phyloP scores from a whole-genome alignment of 2,113 vertebrate species.

The Asarcornis scutulata region DNA sequence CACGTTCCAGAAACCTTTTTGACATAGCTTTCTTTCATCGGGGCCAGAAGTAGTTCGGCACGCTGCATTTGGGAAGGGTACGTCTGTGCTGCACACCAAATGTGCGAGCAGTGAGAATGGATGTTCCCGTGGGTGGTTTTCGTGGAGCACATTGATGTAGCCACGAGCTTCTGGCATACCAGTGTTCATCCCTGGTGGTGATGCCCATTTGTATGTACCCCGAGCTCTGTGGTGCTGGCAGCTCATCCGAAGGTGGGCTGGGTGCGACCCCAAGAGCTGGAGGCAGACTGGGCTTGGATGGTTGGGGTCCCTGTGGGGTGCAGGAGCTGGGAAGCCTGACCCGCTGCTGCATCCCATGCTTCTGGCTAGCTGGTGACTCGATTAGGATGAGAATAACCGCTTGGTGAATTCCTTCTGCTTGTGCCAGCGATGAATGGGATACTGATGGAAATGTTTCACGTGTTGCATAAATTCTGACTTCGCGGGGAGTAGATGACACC shows the following conservation, averaged over 20 bases:
- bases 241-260: neutral
- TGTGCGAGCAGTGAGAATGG: neutral
- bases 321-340: neutral
- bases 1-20: slow-evolving; percentile 28
- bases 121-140: neutral
- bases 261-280: neutral
- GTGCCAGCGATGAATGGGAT: neutral
- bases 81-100: neutral
- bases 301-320: neutral
- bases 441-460: neutral
- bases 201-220: neutral
- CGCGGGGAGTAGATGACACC: neutral
- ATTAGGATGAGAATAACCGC: neutral
- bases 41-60: neutral
- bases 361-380: neutral
- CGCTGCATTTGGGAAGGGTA: neutral
- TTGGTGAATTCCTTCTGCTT: neutral
- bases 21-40: neutral
- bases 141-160: neutral
- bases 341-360: neutral
- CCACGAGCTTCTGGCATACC: neutral
- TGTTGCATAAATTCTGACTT: neutral
- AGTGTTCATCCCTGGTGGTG: neutral
- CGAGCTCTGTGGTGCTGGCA: neutral
- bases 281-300: neutral